Base-by-base conservation (phyloP, 2,888 invertebrate genomes). In the Tachystola acroxantha region DNA sequence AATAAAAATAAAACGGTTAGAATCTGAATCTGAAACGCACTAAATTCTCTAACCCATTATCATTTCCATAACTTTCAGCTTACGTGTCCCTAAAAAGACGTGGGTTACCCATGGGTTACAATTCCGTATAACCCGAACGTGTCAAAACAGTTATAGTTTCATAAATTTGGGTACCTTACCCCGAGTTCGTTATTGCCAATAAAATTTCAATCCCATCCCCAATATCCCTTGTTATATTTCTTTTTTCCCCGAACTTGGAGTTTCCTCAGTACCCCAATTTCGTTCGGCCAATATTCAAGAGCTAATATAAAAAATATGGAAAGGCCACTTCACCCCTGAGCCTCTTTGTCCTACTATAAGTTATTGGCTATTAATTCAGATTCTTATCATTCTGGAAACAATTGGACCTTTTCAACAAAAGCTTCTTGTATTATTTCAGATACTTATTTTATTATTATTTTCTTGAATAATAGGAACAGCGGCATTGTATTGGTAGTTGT, bases 231-330 rank as follows among this genome's bases (percentile, higher is more conserved):
- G 46, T 55, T 53, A 57, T 54, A 64, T 62, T 56, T 58, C 54
- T 57, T 57, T 66, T 57, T 53, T 56, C 43, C 16, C 45, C 46
- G 36, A 50, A 57, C 50, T 52, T 16, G 38, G 37, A 53, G 39
- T 61, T 57, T 50, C 54, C 37, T 55, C 47, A 50, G 56, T 46
- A 36, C 37, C 51, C 55, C 64, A 65, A 69, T 69, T 65, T 60
- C 33, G 48, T 53, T 53, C 53, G 55, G 45, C 61, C 63, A 64
- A 71, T 67, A 67, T 68, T 68, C 59, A 58, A 61, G 59, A 50
- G 57, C 64, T 64, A 73, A 69, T 70, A 69, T 60, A 65, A 66
- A 68, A n/a, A 66, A 66, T 70, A 70, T 64, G 54, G 56, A 49
- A 24, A n/a, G 53, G 48, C 39, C 46, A 46, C 50, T 55, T 48